Evolutionary conservation across 1,140 invertebrate genomes (phyloP).

Genomic region (Diachasma alloeum): DNA sequence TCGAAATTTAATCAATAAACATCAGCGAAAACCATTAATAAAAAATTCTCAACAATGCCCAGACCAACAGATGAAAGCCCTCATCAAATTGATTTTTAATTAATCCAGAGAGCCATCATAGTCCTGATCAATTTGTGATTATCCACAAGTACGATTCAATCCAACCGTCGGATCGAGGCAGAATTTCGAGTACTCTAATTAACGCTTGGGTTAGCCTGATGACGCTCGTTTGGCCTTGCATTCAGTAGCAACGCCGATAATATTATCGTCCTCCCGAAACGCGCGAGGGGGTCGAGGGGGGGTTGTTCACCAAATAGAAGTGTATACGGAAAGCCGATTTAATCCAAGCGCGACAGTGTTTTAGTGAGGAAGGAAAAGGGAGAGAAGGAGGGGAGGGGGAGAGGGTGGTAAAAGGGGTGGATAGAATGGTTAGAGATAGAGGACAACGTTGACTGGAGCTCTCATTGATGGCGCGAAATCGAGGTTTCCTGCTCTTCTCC

Average conservation of each 20-base stretch:
- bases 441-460: constrained; percentile 34
- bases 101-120: not conserved
- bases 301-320: not conserved
- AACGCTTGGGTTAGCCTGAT: constrained; percentile 5
- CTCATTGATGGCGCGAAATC: constrained; percentile 51
- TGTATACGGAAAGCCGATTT: constrained; percentile 20
- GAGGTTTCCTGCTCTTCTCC: constrained; percentile 44
- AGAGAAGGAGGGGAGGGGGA: no score
- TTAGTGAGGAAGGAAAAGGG: not conserved
- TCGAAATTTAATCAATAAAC: not conserved
- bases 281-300: not conserved
- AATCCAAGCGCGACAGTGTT: constrained; percentile 1
- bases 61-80: no score
- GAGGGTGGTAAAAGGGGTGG: no score
- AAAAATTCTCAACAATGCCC: no score
- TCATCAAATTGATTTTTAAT: constrained; percentile 22
- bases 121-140: constrained; percentile 6
- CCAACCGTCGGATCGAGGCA: not conserved
- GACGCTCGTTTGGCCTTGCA: constrained; percentile 16
- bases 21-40: no score
- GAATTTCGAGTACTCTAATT: constrained; percentile 18
- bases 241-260: constrained; percentile 1
- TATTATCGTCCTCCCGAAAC: not conserved
- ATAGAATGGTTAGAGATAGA: constrained; percentile 37
- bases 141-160: constrained; percentile 12